Conservation (phyloP, 2,888 invertebrate genomes). For the Acholoe squamosa region DNA sequence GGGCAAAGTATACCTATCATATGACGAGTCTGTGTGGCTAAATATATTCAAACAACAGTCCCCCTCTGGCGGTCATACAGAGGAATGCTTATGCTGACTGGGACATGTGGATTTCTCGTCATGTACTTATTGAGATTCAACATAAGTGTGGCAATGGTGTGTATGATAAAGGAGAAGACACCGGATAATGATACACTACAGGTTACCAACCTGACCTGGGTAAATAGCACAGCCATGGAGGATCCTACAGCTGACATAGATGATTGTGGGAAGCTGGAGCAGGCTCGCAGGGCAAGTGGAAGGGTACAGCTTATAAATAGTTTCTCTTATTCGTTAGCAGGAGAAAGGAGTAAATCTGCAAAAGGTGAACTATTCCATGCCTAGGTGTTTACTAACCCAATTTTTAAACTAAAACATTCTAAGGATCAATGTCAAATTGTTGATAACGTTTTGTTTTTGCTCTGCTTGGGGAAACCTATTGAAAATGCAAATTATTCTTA, state of each 20-base stretch:
- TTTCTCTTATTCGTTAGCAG: no score
- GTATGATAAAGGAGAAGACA: conserved; percentile 64
- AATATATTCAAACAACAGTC: background rate
- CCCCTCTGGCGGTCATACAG: conserved; percentile 60
- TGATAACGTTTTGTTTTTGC: no score
- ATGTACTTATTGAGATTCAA: conserved; percentile 67
- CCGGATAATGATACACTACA: background rate
- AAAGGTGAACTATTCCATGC: no score
- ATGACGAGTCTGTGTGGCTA: no score
- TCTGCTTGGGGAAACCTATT: no score
- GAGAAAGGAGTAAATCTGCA: no score
- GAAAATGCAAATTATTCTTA: no score
- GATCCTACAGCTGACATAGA: background rate
- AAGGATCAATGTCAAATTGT: no score
- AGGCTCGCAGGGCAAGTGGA: background rate
- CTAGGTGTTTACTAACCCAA: no score
- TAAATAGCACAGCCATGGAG: background rate
- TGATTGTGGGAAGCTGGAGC: background rate
- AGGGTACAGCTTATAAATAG: background rate
- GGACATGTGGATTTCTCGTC: conserved; percentile 64
- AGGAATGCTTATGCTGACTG: conserved; percentile 60
- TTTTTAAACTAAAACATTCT: no score
- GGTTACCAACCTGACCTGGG: background rate
- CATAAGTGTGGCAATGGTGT: conserved; percentile 69
- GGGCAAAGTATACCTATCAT: no score